A percentile compares a stretch with the other conserved stretches of the same genome.
These are phyloP conservation scores for Acanthurus lineatus DNA, from an alignment of 2,797 vertebrate species.

Conservation along the genomic window DNA sequence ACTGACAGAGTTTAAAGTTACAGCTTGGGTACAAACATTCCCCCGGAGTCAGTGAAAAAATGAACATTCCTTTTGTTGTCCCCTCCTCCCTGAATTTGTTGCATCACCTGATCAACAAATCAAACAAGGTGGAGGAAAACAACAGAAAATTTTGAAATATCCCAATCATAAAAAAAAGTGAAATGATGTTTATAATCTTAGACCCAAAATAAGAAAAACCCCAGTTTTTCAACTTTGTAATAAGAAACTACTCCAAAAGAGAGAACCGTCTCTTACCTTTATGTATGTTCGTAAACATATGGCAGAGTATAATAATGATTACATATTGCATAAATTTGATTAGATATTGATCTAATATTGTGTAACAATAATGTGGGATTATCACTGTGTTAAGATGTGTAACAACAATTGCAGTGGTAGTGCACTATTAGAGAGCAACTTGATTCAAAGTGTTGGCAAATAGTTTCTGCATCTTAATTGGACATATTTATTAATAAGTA, in stretches of 20 bases:
- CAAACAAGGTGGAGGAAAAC: conserved; percentile 18
- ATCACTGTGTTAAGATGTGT: conserved; percentile 53
- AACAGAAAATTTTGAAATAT: not conserved
- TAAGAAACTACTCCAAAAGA: not conserved
- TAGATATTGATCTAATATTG: conserved; percentile 25
- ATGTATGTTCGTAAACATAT: not conserved
- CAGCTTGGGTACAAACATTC: conserved; percentile 53
- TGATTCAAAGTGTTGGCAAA: conserved; percentile 76
- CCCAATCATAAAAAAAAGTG: not conserved
- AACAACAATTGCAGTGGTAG: conserved; percentile 43
- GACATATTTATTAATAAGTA: conserved; percentile 82
- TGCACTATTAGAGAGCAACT: conserved; percentile 52
- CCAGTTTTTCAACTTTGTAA: not conserved
- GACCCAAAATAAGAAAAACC: not conserved
- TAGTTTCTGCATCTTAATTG: conserved; percentile 80
- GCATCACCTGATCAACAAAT: conserved; percentile 48
- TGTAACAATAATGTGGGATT: conserved; percentile 24
- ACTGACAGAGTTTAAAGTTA: conserved; percentile 61
- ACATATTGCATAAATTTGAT: too few species aligned
- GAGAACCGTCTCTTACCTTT: not conserved
- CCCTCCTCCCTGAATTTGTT: conserved; percentile 20
- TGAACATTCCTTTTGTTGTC: conserved; percentile 51
- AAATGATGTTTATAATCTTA: not conserved
- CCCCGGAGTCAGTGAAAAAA: conserved; percentile 27
- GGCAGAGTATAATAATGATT: conserved; percentile 16